Conservation (phyloP, 1,140 invertebrate genomes). For the Drosophila nebulosa region DNA sequence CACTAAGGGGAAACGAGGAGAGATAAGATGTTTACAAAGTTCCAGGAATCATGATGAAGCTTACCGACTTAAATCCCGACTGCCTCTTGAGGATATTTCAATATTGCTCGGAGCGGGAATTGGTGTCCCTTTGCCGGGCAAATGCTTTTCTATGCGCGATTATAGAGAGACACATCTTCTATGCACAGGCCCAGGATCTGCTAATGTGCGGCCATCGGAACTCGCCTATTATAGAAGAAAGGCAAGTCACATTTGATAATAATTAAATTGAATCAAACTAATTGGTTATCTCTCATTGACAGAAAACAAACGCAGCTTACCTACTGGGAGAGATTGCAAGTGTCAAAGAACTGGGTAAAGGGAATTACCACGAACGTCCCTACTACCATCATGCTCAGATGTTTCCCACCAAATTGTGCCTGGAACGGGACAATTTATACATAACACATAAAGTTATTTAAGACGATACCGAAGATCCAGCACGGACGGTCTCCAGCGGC, state of each 20-base stretch:
- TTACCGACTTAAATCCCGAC: slow-evolving; percentile 63
- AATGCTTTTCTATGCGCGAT: slow-evolving; percentile 33
- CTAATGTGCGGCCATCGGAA: slow-evolving; percentile 68
- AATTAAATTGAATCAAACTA: no score
- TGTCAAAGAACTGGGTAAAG: slow-evolving; percentile 63
- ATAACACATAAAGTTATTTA: slow-evolving; percentile 62
- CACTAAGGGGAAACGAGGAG: not conserved
- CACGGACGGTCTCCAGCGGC: slow-evolving; percentile 45
- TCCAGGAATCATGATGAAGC: slow-evolving; percentile 20
- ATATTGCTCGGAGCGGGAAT: slow-evolving; percentile 55
- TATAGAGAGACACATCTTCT: slow-evolving; percentile 58
- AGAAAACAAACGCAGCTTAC: slow-evolving; percentile 49
- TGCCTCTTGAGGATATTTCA: slow-evolving; percentile 62
- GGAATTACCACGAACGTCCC: slow-evolving; percentile 58
- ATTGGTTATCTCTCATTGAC: not conserved
- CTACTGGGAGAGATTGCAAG: slow-evolving; percentile 51
- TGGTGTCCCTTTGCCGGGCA: slow-evolving; percentile 48
- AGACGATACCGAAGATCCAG: slow-evolving; percentile 55
- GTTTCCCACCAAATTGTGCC: slow-evolving; percentile 66
- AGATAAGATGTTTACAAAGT: no score
- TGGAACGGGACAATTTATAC: slow-evolving; percentile 56
- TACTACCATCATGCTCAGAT: slow-evolving; percentile 71
- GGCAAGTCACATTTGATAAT: slow-evolving; percentile 27
- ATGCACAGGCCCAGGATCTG: slow-evolving; percentile 45
- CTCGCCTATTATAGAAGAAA: slow-evolving; percentile 31